phyloP scores from a whole-genome alignment of 64 coral and sea anemone genomes.

The Anthopleura sola region DNA sequence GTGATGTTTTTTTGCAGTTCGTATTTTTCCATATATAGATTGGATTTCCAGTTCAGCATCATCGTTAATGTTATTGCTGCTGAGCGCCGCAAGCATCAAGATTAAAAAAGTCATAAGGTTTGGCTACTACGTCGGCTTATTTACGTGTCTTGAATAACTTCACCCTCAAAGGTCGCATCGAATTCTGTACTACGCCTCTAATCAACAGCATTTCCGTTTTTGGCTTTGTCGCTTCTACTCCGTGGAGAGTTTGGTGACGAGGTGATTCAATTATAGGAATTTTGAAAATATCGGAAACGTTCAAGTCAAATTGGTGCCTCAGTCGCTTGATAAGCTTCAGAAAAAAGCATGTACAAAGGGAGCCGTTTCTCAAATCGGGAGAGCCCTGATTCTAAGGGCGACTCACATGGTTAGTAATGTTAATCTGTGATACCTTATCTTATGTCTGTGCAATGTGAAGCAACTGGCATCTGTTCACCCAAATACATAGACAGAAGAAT shows the following conservation, averaged over 20 bases:
- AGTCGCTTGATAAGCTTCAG: background rate
- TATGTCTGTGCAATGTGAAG: conserved; percentile 26
- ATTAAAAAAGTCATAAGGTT: conserved; percentile 18
- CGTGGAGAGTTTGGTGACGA: conserved; percentile 23
- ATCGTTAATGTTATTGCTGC: background rate
- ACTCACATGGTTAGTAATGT: conserved; percentile 28
- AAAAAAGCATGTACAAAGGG: conserved; percentile 14
- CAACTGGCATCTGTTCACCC: conserved; percentile 23
- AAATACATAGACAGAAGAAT: conserved; percentile 3
- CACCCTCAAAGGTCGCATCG: conserved; percentile 21
- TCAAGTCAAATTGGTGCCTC: background rate
- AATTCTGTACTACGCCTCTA: conserved; percentile 24
- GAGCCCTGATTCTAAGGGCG: background rate
- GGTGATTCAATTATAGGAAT: background rate
- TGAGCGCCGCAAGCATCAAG: conserved; percentile 16
- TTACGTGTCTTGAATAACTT: conserved; percentile 27
- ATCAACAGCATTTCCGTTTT: conserved; percentile 30
- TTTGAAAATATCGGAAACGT: conserved; percentile 17
- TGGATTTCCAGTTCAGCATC: background rate
- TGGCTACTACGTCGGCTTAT: conserved; percentile 24
- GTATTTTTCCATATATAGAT: background rate
- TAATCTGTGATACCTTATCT: conserved; percentile 29
- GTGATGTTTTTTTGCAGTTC: background rate
- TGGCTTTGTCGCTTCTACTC: conserved; percentile 19
- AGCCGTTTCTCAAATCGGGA: conserved; percentile 15